These are phyloP conservation scores for Chlamydotis undulata DNA, from an alignment of 2,113 vertebrate genomes.

Conservation along the genomic window DNA sequence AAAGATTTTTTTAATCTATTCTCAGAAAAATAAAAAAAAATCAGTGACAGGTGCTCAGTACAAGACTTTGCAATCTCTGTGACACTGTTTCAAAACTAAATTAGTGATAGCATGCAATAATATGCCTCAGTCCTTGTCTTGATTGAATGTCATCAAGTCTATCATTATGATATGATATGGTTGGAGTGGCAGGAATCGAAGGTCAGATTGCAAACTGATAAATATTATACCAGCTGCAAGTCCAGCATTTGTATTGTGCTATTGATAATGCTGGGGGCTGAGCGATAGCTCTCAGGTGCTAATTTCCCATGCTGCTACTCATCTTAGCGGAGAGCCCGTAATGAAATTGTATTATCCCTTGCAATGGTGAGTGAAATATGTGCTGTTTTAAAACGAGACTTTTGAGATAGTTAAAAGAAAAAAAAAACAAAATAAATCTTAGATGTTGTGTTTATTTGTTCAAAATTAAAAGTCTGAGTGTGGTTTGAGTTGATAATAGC, in stretches of 20 bases:
- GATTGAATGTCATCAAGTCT: background rate
- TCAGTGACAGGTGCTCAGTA: background rate
- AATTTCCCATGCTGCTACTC: background rate
- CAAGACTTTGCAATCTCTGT: background rate
- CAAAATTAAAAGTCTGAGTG: background rate
- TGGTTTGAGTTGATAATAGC: background rate
- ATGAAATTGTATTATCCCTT: background rate
- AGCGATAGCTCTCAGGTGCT: background rate
- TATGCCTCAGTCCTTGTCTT: background rate
- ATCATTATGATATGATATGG: background rate
- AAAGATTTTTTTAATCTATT: accelerated
- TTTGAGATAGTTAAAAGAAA: background rate
- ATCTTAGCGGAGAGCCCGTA: background rate
- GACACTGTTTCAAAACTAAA: background rate
- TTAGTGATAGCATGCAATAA: background rate
- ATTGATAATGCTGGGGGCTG: background rate
- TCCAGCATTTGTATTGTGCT: background rate
- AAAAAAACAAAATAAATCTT: background rate
- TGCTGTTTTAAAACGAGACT: background rate
- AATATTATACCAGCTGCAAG: background rate
- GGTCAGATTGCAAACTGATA: background rate
- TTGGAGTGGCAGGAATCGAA: background rate
- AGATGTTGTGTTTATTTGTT: background rate
- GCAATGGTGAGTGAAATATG: background rate
- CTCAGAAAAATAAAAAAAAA: background rate